Conservation (phyloP, 2,113 vertebrate genomes). For the Atlantisia rogersi region DNA sequence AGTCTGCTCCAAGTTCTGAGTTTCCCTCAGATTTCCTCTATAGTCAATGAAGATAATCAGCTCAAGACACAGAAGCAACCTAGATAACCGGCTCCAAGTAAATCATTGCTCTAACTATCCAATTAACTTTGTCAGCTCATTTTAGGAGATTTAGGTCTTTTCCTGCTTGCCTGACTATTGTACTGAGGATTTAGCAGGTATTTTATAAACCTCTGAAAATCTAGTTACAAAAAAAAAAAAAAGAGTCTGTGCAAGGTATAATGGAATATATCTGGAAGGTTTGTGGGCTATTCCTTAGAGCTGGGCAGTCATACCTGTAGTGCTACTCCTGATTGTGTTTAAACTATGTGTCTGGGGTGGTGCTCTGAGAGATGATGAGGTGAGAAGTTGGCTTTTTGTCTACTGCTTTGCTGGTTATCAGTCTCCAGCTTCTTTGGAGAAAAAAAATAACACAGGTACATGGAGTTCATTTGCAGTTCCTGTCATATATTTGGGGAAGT, state of each 20-base stretch:
- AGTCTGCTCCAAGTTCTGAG: neutral
- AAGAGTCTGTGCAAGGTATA: neutral
- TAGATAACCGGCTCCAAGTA: neutral
- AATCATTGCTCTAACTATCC: conserved; percentile 18
- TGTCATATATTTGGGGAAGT: neutral
- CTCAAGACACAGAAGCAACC: neutral
- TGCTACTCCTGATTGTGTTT: neutral
- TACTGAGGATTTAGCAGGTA: neutral
- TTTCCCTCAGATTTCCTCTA: neutral
- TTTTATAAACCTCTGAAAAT: conserved; percentile 7
- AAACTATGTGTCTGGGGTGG: neutral
- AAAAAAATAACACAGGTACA: neutral
- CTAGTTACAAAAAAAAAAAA: neutral
- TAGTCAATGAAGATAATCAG: neutral
- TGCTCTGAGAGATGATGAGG: neutral
- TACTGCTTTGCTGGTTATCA: neutral
- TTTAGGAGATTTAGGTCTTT: conserved; percentile 2
- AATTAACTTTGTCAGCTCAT: conserved; percentile 37
- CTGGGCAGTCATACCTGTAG: neutral
- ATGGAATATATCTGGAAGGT: neutral
- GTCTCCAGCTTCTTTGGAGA: neutral
- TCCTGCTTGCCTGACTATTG: neutral
- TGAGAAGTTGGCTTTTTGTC: neutral
- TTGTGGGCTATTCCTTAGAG: neutral
- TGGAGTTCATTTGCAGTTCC: neutral